A percentile compares a stretch with the other conserved stretches of the same genome.
phyloP scores from a whole-genome alignment of 2,888 invertebrate genomes.

The Ischnura elegans region DNA sequence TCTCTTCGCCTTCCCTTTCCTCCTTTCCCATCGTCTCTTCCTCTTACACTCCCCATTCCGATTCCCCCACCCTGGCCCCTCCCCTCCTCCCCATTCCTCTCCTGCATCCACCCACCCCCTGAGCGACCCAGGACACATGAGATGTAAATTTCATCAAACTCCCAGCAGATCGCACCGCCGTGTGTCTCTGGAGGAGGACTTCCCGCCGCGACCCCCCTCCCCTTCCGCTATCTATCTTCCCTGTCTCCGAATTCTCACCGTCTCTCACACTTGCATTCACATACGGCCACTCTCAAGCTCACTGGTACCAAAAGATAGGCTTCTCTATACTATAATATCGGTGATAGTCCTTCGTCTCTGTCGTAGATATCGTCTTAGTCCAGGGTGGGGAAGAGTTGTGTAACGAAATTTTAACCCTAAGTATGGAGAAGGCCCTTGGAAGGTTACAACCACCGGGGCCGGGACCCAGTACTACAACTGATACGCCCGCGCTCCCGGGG shows the following conservation, averaged over 20 bases:
- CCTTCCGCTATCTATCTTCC: neutral
- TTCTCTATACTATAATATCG: neutral
- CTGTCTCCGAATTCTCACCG: neutral
- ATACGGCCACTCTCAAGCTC: too few relatives aligned
- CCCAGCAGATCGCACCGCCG: conserved; percentile 59
- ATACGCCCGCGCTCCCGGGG: too few relatives aligned
- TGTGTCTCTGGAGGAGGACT: conserved; percentile 52
- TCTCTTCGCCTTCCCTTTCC: neutral
- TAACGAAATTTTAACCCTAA: too few relatives aligned
- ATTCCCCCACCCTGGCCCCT: neutral
- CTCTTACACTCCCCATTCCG: neutral
- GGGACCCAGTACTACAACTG: too few relatives aligned
- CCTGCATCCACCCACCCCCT: neutral
- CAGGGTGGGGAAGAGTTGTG: too few relatives aligned
- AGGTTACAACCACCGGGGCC: too few relatives aligned
- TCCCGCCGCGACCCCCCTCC: conserved; percentile 30
- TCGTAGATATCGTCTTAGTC: too few relatives aligned
- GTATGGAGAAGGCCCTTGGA: too few relatives aligned
- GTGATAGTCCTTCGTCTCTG: neutral
- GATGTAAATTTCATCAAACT: conserved; percentile 67
- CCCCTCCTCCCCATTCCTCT: neutral
- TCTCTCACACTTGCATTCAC: neutral
- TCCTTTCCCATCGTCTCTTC: too few relatives aligned
- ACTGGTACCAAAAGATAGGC: neutral
- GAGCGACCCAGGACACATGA: conserved; percentile 38